Evolutionary conservation across 2,888 invertebrate genomes (phyloP).

Genomic region (Cryptocephalus moraei): DNA sequence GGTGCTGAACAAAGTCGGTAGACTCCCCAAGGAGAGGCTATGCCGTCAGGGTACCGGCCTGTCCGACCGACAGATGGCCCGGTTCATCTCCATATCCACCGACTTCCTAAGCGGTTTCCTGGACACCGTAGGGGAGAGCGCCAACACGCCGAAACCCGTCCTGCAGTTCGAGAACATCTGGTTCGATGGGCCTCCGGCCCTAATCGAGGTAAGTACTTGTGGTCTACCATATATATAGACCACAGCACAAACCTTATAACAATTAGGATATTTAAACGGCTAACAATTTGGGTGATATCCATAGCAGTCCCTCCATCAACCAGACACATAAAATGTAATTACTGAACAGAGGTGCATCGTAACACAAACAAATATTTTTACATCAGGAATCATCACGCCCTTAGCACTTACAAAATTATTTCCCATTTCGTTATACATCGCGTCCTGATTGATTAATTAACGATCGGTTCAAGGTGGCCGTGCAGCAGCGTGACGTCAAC

Average conservation of each 20-base stretch:
- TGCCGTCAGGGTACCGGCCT: conserved; percentile 70
- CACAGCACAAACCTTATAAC: too few relatives aligned
- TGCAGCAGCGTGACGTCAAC: conserved; percentile 65
- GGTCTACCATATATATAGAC: too few relatives aligned
- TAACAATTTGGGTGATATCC: too few relatives aligned
- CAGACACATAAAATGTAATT: too few relatives aligned
- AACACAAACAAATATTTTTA: too few relatives aligned
- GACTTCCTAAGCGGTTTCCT: conserved; percentile 43
- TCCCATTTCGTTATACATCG: too few relatives aligned
- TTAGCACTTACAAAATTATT: too few relatives aligned
- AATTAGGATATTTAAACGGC: too few relatives aligned
- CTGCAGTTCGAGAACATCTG: conserved; percentile 52
- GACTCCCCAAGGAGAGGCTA: conserved; percentile 74
- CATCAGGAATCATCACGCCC: too few relatives aligned
- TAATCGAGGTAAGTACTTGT: conserved; percentile 50
- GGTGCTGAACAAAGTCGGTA: conserved; percentile 71
- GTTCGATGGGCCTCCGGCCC: conserved; percentile 53
- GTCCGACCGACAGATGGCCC: conserved; percentile 49
- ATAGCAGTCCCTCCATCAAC: too few relatives aligned
- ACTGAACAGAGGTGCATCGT: too few relatives aligned
- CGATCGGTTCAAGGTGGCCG: conserved; percentile 12
- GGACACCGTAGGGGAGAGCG: conserved; percentile 33
- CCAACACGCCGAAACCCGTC: conserved; percentile 32
- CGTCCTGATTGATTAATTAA: too few relatives aligned
- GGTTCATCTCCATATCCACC: conserved; percentile 40